Evolutionary conservation across 2,888 invertebrate genomes (phyloP).

Genomic region (Scaeva pyrastri): DNA sequence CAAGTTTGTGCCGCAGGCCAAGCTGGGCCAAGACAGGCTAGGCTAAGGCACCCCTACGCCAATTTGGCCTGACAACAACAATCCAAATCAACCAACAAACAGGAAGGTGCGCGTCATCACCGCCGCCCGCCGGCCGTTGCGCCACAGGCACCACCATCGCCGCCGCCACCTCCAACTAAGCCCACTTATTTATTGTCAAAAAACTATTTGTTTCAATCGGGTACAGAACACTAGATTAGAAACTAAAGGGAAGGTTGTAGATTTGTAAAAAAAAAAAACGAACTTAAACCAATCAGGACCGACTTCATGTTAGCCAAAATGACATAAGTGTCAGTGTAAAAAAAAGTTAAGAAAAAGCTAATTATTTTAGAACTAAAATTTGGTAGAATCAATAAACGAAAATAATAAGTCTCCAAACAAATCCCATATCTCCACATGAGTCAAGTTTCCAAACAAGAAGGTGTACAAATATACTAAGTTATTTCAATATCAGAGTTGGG

Average conservation of each 20-base stretch:
- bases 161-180: conserved; percentile 3
- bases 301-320: no score
- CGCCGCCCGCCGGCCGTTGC: neutral
- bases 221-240: conserved; percentile 17
- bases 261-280: neutral
- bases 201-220: conserved; percentile 53
- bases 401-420: no score
- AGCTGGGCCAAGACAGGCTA: conserved; percentile 14
- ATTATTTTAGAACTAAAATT: no score
- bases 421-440: no score
- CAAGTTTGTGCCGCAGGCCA: conserved; percentile 20
- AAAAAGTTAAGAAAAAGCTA: no score
- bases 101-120: conserved; percentile 43
- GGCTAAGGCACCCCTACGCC: conserved; percentile 36
- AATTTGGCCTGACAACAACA: conserved; percentile 22
- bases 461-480: no score
- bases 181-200: conserved; percentile 39
- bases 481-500: no score
- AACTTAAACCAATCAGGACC: no score
- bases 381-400: no score
- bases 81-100: conserved; percentile 19
- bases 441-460: no score
- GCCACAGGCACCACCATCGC: neutral
- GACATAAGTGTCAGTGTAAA: no score
- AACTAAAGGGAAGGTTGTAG: neutral